Conservation (phyloP, 2,797 vertebrate species). For the Tokudaia tokunoshimensis region DNA sequence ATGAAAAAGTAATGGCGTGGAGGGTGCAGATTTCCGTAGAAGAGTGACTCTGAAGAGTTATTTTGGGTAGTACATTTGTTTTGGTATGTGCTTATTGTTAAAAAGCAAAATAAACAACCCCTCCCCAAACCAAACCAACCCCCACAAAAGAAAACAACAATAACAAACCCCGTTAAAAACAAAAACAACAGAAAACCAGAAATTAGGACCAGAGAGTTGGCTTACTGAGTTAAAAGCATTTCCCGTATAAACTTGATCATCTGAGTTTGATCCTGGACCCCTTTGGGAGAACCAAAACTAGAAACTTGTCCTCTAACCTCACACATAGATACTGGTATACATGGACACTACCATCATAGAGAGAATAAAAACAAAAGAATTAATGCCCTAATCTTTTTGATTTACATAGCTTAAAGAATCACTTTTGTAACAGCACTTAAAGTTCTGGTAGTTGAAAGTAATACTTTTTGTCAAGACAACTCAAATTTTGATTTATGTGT, state of each 20-base stretch:
- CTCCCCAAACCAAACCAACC: neutral
- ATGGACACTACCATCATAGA: neutral
- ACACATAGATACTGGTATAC: neutral
- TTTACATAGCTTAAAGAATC: conserved; percentile 54
- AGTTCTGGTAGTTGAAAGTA: conserved; percentile 45
- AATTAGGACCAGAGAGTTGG: neutral
- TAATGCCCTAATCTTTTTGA: neutral
- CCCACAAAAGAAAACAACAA: neutral
- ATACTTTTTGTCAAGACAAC: conserved; percentile 40
- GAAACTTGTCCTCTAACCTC: neutral
- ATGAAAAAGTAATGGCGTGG: conserved; percentile 20
- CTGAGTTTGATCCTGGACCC: neutral
- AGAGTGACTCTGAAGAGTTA: neutral
- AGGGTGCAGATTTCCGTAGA: neutral
- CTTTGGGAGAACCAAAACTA: neutral
- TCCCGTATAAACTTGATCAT: neutral
- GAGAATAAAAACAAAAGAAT: neutral
- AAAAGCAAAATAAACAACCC: neutral
- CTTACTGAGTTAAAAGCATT: neutral
- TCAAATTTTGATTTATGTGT: neutral
- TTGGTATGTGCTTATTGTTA: conserved; percentile 38
- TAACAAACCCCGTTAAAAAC: neutral
- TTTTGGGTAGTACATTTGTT: conserved; percentile 42
- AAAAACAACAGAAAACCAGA: neutral
- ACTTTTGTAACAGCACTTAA: conserved; percentile 12